Conservation (phyloP, 2,888 invertebrate species). For the Timema cristinae region DNA sequence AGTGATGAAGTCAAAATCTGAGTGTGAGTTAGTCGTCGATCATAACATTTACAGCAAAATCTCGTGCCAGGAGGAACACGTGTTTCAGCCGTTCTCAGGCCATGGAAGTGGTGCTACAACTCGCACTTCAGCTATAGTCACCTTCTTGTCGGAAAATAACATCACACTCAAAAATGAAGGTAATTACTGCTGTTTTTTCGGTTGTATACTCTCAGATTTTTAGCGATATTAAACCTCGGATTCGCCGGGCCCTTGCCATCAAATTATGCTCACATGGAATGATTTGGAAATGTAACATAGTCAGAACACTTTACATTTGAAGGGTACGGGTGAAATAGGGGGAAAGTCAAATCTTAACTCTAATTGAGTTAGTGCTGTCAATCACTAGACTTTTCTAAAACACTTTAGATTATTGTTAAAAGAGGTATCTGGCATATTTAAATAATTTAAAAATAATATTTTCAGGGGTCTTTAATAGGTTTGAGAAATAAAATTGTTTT, state of each 20-base stretch:
- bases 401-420: no score
- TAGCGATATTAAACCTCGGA: no score
- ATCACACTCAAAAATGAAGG: slow-evolving; percentile 3
- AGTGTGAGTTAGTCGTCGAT: slow-evolving; percentile 71
- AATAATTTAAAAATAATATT: no score
- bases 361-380: no score
- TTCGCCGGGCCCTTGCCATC: no score
- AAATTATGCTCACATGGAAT: neutral
- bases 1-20: slow-evolving; percentile 66
- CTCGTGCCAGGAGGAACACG: slow-evolving; percentile 66
- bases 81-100: slow-evolving; percentile 73
- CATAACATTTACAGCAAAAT: slow-evolving; percentile 69
- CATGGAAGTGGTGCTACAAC: slow-evolving; percentile 69
- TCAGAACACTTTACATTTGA: no score
- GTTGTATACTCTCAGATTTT: no score
- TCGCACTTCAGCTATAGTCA: slow-evolving; percentile 38
- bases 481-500: neutral
- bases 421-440: no score
- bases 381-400: no score
- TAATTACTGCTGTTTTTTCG: neutral
- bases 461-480: neutral
- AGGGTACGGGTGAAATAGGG: no score
- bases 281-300: neutral
- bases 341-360: no score
- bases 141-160: slow-evolving; percentile 21